Evolutionary conservation across 1,140 invertebrate species (phyloP).

Genomic region (Brachionus koreanus): DNA sequence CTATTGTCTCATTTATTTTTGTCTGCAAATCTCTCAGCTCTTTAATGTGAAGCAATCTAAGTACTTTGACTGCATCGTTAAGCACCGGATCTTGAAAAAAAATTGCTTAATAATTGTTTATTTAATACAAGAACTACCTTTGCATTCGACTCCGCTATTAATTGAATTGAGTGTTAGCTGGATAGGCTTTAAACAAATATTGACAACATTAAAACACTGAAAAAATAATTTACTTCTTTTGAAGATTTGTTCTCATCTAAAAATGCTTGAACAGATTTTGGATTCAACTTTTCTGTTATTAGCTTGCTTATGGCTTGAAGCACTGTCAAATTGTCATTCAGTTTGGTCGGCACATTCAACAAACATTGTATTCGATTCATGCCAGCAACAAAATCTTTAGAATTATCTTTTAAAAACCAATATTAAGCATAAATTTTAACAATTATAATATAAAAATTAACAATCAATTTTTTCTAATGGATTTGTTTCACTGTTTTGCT

Average conservation of each 20-base stretch:
- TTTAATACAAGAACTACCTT: not conserved
- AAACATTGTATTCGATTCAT: constrained; percentile 4
- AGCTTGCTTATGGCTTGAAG: constrained; percentile 30
- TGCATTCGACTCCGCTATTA: not conserved
- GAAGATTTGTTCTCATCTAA: not conserved
- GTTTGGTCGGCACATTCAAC: not conserved
- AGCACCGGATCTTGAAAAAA: constrained; percentile 58
- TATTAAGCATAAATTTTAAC: not conserved
- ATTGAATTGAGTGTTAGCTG: constrained; percentile 6
- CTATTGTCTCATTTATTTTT: constrained; percentile 86
- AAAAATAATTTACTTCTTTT: constrained; percentile 19
- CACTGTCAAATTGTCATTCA: not conserved
- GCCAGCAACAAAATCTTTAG: not conserved
- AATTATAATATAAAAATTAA: constrained; percentile 61
- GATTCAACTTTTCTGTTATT: constrained; percentile 29
- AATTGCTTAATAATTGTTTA: not conserved
- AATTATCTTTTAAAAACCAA: not conserved
- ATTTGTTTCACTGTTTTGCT: constrained; percentile 66
- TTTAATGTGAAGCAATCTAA: constrained; percentile 82
- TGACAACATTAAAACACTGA: no score
- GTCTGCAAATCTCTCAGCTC: constrained; percentile 86
- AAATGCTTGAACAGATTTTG: not conserved
- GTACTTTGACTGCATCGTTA: constrained; percentile 72
- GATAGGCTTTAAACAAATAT: not conserved
- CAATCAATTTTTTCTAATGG: constrained; percentile 78